Evolutionary conservation across 2,113 vertebrate genomes (phyloP).

Genomic region (Scatophagus argus): DNA sequence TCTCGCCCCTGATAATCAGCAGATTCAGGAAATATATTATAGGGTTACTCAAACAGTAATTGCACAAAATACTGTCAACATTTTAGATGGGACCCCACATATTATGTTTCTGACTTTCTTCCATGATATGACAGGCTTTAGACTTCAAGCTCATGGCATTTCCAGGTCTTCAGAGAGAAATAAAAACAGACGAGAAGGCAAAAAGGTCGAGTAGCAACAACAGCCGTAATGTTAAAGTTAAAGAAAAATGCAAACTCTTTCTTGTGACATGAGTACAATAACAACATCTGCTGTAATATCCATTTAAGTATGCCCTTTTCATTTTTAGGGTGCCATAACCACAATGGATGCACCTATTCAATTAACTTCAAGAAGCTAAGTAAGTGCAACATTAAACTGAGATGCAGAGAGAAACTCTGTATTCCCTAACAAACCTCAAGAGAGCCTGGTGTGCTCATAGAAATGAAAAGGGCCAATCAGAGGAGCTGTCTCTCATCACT

Average conservation of each 20-base stretch:
- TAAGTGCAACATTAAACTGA: conserved; percentile 6
- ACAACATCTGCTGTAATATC: not conserved
- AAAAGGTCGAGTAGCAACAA: conserved; percentile 11
- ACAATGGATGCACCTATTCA: not conserved
- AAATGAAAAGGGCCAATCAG: conserved; percentile 54
- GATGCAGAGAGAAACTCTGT: conserved; percentile 7
- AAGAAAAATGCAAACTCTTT: not conserved
- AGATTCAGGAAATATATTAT: not conserved
- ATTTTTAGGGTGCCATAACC: not conserved
- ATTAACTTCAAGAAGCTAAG: not conserved
- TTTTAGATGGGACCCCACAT: not conserved
- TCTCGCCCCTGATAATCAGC: not conserved
- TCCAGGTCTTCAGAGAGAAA: conserved; percentile 31
- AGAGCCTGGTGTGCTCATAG: conserved; percentile 63
- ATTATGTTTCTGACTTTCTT: not conserved
- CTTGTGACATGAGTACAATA: not conserved
- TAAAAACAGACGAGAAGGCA: conserved; percentile 43
- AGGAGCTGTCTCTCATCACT: conserved; percentile 39
- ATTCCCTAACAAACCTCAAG: conserved; percentile 44
- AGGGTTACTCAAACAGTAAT: not conserved
- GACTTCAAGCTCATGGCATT: not conserved
- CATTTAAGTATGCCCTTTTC: not conserved
- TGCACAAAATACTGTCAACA: not conserved
- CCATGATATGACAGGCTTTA: not conserved
- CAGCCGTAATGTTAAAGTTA: conserved; percentile 12